Base-by-base conservation (phyloP, 2,888 invertebrate genomes). In the Cistogaster globosa region DNA sequence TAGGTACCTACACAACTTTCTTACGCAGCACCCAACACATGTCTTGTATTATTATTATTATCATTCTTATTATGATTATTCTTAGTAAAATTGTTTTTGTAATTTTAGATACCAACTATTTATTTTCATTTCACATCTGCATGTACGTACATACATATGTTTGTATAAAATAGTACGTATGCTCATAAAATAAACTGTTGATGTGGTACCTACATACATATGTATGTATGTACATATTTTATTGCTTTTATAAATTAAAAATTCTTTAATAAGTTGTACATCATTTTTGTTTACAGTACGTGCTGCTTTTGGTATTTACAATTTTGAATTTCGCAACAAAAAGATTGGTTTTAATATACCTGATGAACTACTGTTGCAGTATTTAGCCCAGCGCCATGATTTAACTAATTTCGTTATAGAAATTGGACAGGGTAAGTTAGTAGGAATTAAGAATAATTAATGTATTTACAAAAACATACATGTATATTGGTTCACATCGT, bases 401-500 rank as follows among this genome's bases (percentile, higher is more conserved):
- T 88, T 91, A 77, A 91, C 91, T 74, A 92, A 91, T 90, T 91
- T 91, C 88, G 89, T 91, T 88, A 90, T 91, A 90, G 91, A 91
- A 90, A 90, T 91, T 87, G 89, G 90, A 81, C 91, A 90, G 89
- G 91, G 91, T 91, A 90, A 90, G 88, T 86, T 72, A 32, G 42
- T 38, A 22, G 2, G 8, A 48, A 48, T 42, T 63, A 26, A 26
- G 26, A 26, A 14, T 7, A 26, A 57, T 2, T 26, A 5, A 9
- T n/a, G 7, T 18, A 51, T 2, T 16, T 48, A 48, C 14, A 6
- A 42, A 42, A 1, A 42, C 2, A 42, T 9, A 42, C 42, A 42
- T 12, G 6, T 32, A 32, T 32, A 2, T 5, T 32, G 32, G 32
- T 0, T 32, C 32, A 32, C 6, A 32, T 32, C 8, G 8, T 0